These are phyloP conservation scores for Todus mexicanus DNA, from an alignment of 2,797 vertebrate genomes.

Conservation along the genomic window DNA sequence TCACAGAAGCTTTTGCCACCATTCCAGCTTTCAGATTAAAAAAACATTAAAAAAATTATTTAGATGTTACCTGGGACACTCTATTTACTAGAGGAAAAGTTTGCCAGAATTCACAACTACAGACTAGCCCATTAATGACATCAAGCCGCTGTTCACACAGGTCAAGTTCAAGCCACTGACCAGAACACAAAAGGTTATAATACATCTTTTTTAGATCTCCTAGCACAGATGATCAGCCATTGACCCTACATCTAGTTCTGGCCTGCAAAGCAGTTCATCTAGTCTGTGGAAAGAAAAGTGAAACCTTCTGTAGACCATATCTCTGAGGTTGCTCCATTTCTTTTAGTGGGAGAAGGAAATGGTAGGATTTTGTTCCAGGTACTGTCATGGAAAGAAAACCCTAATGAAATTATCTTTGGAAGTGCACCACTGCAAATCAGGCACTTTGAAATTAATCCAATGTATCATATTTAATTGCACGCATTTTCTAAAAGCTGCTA, in stretches of 20 bases:
- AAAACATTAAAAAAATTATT: neutral
- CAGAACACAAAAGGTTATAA: neutral
- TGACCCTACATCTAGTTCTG: neutral
- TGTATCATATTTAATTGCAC: neutral
- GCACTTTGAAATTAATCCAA: neutral
- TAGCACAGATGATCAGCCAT: neutral
- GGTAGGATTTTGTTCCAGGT: neutral
- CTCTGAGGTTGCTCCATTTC: neutral
- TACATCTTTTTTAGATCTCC: neutral
- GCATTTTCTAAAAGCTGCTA: neutral
- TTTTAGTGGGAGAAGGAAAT: neutral
- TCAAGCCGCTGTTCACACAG: neutral
- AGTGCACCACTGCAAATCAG: neutral
- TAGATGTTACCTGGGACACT: neutral
- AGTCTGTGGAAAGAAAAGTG: neutral
- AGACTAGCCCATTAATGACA: neutral
- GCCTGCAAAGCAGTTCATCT: neutral
- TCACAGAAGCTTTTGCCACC: neutral
- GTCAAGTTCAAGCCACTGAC: neutral
- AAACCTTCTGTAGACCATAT: neutral
- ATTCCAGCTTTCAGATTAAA: neutral
- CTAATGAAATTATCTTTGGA: constrained; percentile 11
- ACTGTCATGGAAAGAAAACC: neutral
- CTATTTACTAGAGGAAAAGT: neutral
- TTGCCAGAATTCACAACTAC: neutral